These are phyloP conservation scores for Armadillidium nasatum DNA, from an alignment of 1,140 invertebrate genomes.

Conservation along the genomic window DNA sequence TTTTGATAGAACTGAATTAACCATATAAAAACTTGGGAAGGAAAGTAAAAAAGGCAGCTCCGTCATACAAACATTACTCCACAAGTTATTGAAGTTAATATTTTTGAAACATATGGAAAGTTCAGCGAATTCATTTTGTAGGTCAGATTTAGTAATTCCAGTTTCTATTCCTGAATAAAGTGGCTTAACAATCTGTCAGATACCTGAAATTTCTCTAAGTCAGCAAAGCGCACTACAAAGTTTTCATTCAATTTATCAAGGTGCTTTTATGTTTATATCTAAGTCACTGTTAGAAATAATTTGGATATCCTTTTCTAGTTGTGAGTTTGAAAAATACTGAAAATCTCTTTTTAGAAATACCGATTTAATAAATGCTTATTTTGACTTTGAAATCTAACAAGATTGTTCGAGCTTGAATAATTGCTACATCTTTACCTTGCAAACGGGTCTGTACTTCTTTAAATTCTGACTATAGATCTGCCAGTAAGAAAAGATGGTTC, in stretches of 20 bases:
- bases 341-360: constrained; percentile 23
- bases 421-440: constrained; percentile 34
- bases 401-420: constrained; percentile 31
- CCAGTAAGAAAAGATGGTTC: constrained; percentile 29
- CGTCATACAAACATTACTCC: constrained; percentile 24
- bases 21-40: constrained; percentile 29
- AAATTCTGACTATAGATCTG: constrained; percentile 36
- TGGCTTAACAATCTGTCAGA: constrained; percentile 28
- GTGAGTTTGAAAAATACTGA: constrained; percentile 22
- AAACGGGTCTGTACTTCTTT: constrained; percentile 31
- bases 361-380: constrained; percentile 31
- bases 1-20: constrained; percentile 24
- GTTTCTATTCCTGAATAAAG: constrained; percentile 16
- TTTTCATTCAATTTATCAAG: constrained; percentile 27
- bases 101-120: constrained; percentile 27
- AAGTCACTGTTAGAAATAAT: constrained; percentile 26
- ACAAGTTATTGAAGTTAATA: constrained; percentile 25
- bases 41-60: constrained; percentile 28
- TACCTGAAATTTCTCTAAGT: constrained; percentile 28
- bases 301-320: constrained; percentile 5
- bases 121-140: constrained; percentile 28
- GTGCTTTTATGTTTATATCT: constrained; percentile 24
- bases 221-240: constrained; percentile 27
- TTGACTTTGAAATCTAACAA: constrained; percentile 25
- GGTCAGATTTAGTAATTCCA: constrained; percentile 1